A percentile compares a stretch with the other conserved stretches of the same genome.
Conservation (phyloP, 2,797 vertebrate genomes). For the Danio tinwini region DNA sequence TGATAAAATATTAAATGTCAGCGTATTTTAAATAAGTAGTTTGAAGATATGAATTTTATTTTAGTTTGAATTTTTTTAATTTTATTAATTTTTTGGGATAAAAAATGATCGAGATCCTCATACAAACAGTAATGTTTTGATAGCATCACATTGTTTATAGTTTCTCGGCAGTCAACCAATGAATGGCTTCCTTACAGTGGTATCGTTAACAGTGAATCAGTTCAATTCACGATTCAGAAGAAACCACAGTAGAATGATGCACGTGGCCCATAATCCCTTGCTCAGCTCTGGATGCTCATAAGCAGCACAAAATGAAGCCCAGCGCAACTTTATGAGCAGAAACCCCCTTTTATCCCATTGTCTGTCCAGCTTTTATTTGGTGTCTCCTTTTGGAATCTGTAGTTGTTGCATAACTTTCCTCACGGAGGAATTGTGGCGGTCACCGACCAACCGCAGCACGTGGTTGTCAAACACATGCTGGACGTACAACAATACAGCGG, state of each 20-base stretch:
- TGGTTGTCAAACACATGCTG: slow-evolving; percentile 50
- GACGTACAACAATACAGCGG: slow-evolving; percentile 46
- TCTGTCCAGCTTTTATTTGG: slow-evolving; percentile 54
- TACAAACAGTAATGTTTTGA: background rate
- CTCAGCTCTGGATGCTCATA: slow-evolving; percentile 34
- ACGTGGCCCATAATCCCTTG: slow-evolving; percentile 60
- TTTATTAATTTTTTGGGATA: too few relatives aligned
- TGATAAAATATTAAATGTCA: too few relatives aligned
- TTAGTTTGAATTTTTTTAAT: too few relatives aligned
- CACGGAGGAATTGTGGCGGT: slow-evolving; percentile 33
- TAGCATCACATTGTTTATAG: background rate
- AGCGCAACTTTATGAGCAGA: slow-evolving; percentile 14
- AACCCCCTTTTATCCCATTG: slow-evolving; percentile 8
- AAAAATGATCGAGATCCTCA: background rate
- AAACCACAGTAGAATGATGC: background rate
- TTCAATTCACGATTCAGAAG: background rate
- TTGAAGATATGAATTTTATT: too few relatives aligned
- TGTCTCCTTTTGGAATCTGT: slow-evolving; percentile 63
- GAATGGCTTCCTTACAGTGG: background rate
- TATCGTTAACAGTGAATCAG: background rate
- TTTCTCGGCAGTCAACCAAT: background rate
- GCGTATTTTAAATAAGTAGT: too few relatives aligned
- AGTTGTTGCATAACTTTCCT: slow-evolving; percentile 56
- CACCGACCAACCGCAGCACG: slow-evolving; percentile 31
- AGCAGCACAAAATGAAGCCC: slow-evolving; percentile 12